phyloP scores from a whole-genome alignment of 2,797 vertebrate species.

The Hirundo rustica region DNA sequence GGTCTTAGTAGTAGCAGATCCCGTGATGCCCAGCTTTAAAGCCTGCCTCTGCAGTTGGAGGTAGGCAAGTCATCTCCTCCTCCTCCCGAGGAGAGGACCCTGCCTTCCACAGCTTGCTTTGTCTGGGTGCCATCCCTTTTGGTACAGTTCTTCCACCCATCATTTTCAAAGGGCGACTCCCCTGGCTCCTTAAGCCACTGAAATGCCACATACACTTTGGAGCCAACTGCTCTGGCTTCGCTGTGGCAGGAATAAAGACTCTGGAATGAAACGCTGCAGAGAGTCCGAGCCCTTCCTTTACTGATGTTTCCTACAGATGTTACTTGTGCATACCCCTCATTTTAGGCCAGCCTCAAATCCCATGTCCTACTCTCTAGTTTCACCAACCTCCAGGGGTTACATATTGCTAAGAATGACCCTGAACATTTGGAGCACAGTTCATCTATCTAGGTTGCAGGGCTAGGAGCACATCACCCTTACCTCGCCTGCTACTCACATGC shows the following conservation, averaged over 20 bases:
- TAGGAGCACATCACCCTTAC: not conserved
- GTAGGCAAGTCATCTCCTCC: not conserved
- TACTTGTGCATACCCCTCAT: accelerated
- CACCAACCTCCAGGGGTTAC: not conserved
- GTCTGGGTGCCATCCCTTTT: not conserved
- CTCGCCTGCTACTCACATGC: not conserved
- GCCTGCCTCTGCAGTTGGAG: not conserved
- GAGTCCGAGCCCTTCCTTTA: not conserved
- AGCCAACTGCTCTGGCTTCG: not conserved
- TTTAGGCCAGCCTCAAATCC: not conserved
- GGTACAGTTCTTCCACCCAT: not conserved
- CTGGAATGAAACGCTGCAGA: accelerated
- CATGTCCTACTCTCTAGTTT: not conserved
- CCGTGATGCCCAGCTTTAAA: not conserved
- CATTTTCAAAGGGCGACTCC: not conserved
- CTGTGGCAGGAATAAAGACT: not conserved
- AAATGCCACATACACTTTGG: not conserved
- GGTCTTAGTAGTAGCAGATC: not conserved
- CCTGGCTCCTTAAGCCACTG: not conserved
- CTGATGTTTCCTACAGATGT: not conserved
- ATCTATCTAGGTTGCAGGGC: not conserved
- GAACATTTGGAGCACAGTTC: not conserved
- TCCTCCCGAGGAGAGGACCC: not conserved
- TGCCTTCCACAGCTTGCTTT: not conserved
- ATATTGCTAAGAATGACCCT: not conserved